Conservation (phyloP, 2,888 invertebrate species). For the Acleris laterana region DNA sequence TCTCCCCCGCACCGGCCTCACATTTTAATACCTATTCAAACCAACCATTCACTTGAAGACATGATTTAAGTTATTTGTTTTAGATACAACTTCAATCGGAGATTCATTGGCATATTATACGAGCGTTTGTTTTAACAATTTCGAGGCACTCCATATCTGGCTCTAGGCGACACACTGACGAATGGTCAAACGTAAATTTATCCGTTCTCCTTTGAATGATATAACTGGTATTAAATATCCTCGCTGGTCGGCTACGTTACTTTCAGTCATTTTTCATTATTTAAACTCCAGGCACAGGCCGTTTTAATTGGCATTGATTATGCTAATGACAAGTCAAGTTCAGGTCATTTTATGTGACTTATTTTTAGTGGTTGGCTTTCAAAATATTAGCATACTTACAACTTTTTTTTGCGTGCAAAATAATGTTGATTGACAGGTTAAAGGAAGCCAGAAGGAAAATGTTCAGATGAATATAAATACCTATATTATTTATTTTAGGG, state of each 20-base stretch:
- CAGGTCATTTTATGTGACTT: too few relatives aligned
- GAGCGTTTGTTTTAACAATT: constrained; percentile 62
- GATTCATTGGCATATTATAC: constrained; percentile 70
- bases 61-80: constrained; percentile 77
- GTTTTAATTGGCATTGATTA: too few relatives aligned
- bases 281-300: background rate
- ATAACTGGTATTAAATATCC: constrained; percentile 49
- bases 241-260: constrained; percentile 43
- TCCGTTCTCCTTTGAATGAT: constrained; percentile 52
- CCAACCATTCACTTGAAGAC: constrained; percentile 57
- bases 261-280: constrained; percentile 16
- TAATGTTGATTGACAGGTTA: too few relatives aligned
- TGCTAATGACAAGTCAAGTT: too few relatives aligned
- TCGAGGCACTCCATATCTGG: constrained; percentile 51
- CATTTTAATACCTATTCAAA: constrained; percentile 64
- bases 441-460: too few relatives aligned
- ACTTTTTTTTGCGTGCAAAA: too few relatives aligned
- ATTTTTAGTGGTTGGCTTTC: too few relatives aligned
- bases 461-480: too few relatives aligned
- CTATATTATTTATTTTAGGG: too few relatives aligned
- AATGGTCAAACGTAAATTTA: constrained; percentile 42
- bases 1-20: constrained; percentile 50
- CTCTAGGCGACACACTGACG: constrained; percentile 57
- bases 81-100: constrained; percentile 64
- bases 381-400: too few relatives aligned